phyloP scores from a whole-genome alignment of 2,888 invertebrate species.

The Phoenoteleia sp. region DNA sequence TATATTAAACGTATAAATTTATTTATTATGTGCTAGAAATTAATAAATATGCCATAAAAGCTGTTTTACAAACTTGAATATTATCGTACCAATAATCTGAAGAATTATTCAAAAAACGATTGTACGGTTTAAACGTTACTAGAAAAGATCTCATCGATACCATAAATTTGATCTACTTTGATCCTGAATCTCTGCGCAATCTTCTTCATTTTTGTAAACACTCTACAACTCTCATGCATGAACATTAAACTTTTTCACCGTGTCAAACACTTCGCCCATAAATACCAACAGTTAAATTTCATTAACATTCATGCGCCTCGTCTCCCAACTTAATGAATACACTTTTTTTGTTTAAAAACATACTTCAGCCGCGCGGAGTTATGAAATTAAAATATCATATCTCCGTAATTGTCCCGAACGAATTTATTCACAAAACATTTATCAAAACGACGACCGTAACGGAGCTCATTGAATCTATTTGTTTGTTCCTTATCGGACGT shows the following conservation, averaged over 20 bases:
- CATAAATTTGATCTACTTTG: conserved; percentile 25
- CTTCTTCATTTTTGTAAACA: background rate
- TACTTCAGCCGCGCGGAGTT: conserved; percentile 18
- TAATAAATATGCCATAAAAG: too few species aligned
- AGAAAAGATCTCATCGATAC: conserved; percentile 31
- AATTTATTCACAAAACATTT: conserved; percentile 51
- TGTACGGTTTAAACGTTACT: conserved; percentile 23
- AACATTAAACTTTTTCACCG: conserved; percentile 29
- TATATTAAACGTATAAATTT: too few species aligned
- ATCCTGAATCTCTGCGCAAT: too few species aligned
- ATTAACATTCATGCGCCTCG: background rate
- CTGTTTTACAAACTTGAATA: too few species aligned
- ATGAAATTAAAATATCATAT: conserved; percentile 50
- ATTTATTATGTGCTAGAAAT: too few species aligned
- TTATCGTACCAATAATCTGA: conserved; percentile 18
- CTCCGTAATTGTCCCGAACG: conserved; percentile 58
- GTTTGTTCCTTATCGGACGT: background rate
- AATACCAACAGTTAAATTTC: conserved; percentile 21
- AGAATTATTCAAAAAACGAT: conserved; percentile 22
- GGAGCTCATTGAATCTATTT: conserved; percentile 7
- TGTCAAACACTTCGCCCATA: conserved; percentile 40
- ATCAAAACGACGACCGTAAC: conserved; percentile 35
- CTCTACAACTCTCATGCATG: background rate
- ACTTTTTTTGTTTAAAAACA: conserved; percentile 4
- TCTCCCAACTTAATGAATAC: too few species aligned